These are phyloP conservation scores for Tryphoninae sp. DNA, from an alignment of 2,888 invertebrate genomes.

Conservation along the genomic window DNA sequence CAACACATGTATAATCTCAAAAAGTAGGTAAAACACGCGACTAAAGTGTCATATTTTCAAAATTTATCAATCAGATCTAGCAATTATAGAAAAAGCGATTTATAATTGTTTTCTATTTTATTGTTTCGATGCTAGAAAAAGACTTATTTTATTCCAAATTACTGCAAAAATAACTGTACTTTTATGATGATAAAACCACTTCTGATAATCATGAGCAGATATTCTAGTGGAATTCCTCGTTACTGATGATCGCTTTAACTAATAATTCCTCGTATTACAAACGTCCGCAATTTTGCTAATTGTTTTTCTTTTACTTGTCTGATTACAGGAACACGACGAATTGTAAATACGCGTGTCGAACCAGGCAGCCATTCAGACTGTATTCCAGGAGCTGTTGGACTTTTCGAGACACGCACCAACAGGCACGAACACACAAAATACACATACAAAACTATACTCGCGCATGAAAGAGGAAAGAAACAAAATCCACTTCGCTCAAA, in stretches of 20 bases:
- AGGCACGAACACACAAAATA: conserved; percentile 54
- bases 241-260: conserved; percentile 68
- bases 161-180: not conserved
- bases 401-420: conserved; percentile 69
- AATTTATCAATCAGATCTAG: no score
- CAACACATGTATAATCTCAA: no score
- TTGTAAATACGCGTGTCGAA: conserved; percentile 81
- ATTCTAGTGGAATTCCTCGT: conserved; percentile 76
- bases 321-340: conserved; percentile 83
- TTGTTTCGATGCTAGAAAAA: no score
- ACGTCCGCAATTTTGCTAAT: conserved; percentile 32
- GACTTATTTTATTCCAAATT: no score
- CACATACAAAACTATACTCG: conserved; percentile 24
- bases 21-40: no score
- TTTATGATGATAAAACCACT: conserved; percentile 73
- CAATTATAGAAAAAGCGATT: no score
- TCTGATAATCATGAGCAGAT: conserved; percentile 73
- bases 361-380: conserved; percentile 78
- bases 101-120: no score
- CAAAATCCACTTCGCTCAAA: conserved; percentile 51
- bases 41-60: no score
- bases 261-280: not conserved
- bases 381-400: conserved; percentile 79
- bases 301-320: conserved; percentile 41
- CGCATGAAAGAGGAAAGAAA: conserved; percentile 49